Evolutionary conservation across 2,113 vertebrate species (phyloP), one percentile per base, ranked within the genome.

Genomic region (Ceuthmochares aereus): DNA sequence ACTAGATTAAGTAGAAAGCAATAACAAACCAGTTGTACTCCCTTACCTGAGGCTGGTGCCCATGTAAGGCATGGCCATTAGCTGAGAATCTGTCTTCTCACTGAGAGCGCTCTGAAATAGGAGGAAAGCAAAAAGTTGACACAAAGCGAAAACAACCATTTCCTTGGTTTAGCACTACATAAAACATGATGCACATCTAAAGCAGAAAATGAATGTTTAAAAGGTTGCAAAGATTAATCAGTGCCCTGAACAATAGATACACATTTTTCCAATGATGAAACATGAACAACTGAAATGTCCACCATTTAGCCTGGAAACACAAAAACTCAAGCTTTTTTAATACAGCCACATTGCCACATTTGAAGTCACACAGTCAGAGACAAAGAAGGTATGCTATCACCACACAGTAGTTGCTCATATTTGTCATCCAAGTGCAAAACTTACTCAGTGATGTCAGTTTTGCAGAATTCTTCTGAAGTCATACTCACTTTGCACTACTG

Each of bases 31-130:
- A 87, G 16, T 30, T 84, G 34, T 52, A 89, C 54, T 67, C 22
- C 94, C 97, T 98, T 97, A 99, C 99, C 98, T 98, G 90, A 99
- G 97, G 63, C 98, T 94, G 16, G 98, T 98, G 92, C 99, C 98
- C 54, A 98, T 98, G 88, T 99, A 99, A 73, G 98, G 98, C 93
- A 99, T 97, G 6, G 99, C 97, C 97, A 99, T 95, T 55, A 99
- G 98, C 95, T 99, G 98, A 49, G 98, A 98, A 75, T 95, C 95
- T 40, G 97, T 96, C 56, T 95, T 97, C 91, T 98, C 98, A 56
- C 97, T 98, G 54, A 97, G 91, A 14, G 97, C 94, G 95, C 98
- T 99, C 99, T 99, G 69, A 14, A 96, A 94, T 95, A 67, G 25
- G 8, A 40, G 62, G 32, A 60, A 67, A 77, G 32, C 5, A 68